Percentiles rank a stretch among this genome's conserved stretches.
phyloP scores from a whole-genome alignment of 1,140 invertebrate genomes.

The Drosophila kanapiae region DNA sequence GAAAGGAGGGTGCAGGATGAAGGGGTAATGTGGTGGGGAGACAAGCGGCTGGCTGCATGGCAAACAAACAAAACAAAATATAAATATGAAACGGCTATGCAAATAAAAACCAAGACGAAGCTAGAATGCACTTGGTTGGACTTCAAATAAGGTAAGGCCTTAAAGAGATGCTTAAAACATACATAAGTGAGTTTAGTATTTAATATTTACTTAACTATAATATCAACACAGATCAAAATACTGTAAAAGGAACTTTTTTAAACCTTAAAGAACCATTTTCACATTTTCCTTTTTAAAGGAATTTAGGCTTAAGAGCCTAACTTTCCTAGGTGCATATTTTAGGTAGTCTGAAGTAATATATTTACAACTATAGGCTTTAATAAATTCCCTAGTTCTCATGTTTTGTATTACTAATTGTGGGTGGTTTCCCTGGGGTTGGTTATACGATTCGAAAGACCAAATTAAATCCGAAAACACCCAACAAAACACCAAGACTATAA shows the following conservation, averaged over 20 bases:
- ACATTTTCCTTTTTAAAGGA: neutral
- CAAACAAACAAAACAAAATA: constrained; percentile 44
- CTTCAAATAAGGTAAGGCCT: neutral
- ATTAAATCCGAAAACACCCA: too few relatives aligned
- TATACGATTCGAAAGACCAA: too few relatives aligned
- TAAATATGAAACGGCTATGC: constrained; percentile 50
- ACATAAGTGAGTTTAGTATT: neutral
- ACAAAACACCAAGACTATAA: neutral
- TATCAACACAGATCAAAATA: too few relatives aligned
- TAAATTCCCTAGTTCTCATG: neutral
- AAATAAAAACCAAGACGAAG: constrained; percentile 21
- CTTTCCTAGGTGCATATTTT: too few relatives aligned
- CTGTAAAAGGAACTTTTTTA: neutral
- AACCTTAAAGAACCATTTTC: neutral
- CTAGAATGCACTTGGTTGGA: constrained; percentile 28
- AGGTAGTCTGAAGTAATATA: too few relatives aligned
- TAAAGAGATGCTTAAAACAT: neutral
- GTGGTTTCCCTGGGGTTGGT: too few relatives aligned
- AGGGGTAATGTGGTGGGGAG: neutral
- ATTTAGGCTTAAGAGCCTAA: neutral
- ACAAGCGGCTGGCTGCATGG: constrained; percentile 25
- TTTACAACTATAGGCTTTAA: too few relatives aligned
- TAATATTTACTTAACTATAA: too few relatives aligned
- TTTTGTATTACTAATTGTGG: too few relatives aligned
- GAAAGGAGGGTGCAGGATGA: neutral